Evolutionary conservation across 2,888 invertebrate species (phyloP).

Genomic region (Meteorus cinctellus): DNA sequence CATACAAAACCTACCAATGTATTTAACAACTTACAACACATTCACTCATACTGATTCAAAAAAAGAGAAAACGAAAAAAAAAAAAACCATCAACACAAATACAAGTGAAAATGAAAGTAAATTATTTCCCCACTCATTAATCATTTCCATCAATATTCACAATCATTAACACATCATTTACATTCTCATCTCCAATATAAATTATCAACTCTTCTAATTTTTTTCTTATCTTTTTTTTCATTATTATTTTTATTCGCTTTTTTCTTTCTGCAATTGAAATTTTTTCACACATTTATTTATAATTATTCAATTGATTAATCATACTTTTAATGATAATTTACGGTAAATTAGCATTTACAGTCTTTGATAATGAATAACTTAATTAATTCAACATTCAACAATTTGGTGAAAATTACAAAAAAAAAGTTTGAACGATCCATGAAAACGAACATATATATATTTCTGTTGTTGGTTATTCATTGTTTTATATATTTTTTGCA

Average conservation of each 20-base stretch:
- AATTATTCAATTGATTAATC: neutral
- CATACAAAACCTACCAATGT: no score
- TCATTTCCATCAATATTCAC: no score
- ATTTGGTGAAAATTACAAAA: constrained; percentile 42
- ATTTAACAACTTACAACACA: neutral
- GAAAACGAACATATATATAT: neutral
- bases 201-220: no score
- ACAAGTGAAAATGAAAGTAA: neutral
- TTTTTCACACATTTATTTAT: neutral
- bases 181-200: no score
- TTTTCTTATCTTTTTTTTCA: no score
- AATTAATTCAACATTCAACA: neutral
- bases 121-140: neutral
- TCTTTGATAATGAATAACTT: neutral
- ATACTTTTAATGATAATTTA: neutral
- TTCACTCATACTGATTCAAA: neutral
- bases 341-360: neutral
- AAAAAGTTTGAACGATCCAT: neutral
- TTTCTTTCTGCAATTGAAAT: neutral
- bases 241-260: no score
- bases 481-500: neutral
- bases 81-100: neutral
- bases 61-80: no score
- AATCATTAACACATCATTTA: no score
- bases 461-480: neutral